Evolutionary conservation across 2,113 vertebrate genomes (phyloP).

Genomic region (Perca schrenkii): DNA sequence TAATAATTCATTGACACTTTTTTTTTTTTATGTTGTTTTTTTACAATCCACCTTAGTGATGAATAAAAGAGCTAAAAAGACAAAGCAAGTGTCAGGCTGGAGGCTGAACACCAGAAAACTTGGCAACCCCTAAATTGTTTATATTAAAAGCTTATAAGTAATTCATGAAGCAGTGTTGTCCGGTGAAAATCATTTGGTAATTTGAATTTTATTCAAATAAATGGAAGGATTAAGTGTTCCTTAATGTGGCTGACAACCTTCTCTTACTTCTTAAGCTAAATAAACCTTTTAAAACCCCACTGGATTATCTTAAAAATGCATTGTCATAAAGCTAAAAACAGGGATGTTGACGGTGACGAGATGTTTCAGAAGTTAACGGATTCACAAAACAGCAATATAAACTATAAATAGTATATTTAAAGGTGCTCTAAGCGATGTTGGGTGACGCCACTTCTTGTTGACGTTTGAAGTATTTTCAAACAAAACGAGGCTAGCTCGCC

Average conservation of each 20-base stretch:
- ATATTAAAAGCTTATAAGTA: not conserved
- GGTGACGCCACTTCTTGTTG: no score
- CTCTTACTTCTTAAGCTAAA: not conserved
- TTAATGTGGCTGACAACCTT: not conserved
- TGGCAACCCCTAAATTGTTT: not conserved
- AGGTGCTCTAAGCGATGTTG: no score
- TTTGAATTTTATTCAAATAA: not conserved
- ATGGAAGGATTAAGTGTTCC: not conserved
- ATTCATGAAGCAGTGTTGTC: not conserved
- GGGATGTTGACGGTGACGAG: no score
- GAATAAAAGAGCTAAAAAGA: not conserved
- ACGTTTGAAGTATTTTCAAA: no score
- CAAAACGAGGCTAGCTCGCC: no score
- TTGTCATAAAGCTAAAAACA: not conserved
- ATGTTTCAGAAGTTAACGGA: not conserved
- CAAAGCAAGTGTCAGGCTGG: not conserved
- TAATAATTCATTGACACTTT: no score
- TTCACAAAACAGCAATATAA: not conserved
- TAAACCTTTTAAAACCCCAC: not conserved
- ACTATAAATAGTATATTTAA: not conserved
- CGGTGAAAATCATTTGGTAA: not conserved
- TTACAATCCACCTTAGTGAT: not conserved
- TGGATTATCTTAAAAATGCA: not conserved
- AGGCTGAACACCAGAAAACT: not conserved
- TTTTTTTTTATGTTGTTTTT: no score